These are phyloP conservation scores for Platynereis dumerilii DNA, from an alignment of 2,888 invertebrate species.

Conservation along the genomic window DNA sequence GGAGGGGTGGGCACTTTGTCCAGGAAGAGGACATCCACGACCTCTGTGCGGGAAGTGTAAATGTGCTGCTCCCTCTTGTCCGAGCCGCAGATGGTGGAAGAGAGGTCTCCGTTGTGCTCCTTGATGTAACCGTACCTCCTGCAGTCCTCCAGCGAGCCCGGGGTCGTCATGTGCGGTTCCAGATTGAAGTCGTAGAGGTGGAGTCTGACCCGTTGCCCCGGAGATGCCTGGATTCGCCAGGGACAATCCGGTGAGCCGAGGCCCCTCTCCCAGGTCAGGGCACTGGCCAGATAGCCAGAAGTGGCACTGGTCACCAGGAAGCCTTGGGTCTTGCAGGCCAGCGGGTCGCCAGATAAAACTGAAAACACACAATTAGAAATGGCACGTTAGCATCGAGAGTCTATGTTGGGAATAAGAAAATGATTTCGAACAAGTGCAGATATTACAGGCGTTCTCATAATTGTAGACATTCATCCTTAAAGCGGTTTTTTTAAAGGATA, in stretches of 20 bases:
- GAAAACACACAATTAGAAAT: neutral
- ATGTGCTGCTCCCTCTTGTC: constrained; percentile 1
- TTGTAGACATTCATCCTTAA: too few relatives aligned
- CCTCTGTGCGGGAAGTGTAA: neutral
- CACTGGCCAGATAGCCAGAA: constrained; percentile 28
- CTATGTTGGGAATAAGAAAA: too few relatives aligned
- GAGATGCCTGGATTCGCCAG: constrained; percentile 25
- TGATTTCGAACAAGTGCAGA: too few relatives aligned
- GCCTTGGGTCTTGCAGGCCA: constrained; percentile 12
- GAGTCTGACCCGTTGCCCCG: constrained; percentile 15
- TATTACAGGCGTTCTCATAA: too few relatives aligned
- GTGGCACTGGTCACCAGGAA: constrained; percentile 3
- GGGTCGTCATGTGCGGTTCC: neutral
- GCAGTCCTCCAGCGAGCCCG: neutral
- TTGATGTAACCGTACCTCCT: neutral
- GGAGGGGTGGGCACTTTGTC: neutral
- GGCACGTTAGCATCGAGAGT: too few relatives aligned
- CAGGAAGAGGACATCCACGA: neutral
- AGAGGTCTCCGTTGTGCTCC: neutral
- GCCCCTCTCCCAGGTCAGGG: constrained; percentile 18
- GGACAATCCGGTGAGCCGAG: constrained; percentile 29
- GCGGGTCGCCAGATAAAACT: constrained; percentile 10
- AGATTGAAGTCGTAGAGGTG: constrained; percentile 17
- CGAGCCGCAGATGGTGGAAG: neutral
- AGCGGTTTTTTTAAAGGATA: too few relatives aligned